Conservation (phyloP, 2,888 invertebrate species). For the Dasypogon diadema region DNA sequence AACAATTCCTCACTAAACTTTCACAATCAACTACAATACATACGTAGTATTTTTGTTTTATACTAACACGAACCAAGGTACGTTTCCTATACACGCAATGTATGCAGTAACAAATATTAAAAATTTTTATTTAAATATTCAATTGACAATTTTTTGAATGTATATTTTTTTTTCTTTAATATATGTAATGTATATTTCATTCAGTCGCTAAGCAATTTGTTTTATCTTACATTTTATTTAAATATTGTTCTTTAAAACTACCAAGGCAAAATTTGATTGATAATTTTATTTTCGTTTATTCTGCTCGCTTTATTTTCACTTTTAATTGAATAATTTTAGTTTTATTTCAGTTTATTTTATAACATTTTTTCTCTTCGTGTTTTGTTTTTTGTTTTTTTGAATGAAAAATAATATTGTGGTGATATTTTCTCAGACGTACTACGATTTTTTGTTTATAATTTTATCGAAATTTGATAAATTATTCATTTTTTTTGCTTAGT, state of each 20-base stretch:
- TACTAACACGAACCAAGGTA: slow-evolving; percentile 31
- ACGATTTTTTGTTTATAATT: not conserved
- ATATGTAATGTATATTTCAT: slow-evolving; percentile 36
- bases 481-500: not conserved
- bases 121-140: slow-evolving; percentile 43
- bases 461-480: slow-evolving; percentile 9
- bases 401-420: slow-evolving; percentile 6
- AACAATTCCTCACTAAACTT: slow-evolving; percentile 41
- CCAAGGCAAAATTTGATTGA: slow-evolving; percentile 64
- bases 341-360: slow-evolving; percentile 11
- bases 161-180: slow-evolving; percentile 33
- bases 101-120: slow-evolving; percentile 35
- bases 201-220: slow-evolving; percentile 48
- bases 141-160: slow-evolving; percentile 44
- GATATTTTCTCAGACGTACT: slow-evolving; percentile 27
- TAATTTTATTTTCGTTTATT: slow-evolving; percentile 59
- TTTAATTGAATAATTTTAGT: not conserved
- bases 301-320: slow-evolving; percentile 33
- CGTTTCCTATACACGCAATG: slow-evolving; percentile 6
- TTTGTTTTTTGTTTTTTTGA: not conserved
- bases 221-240: slow-evolving; percentile 35
- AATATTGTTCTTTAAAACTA: slow-evolving; percentile 58
- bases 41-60: not conserved
- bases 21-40: too few species aligned
- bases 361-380: not conserved